These are phyloP conservation scores for Pammene aurita DNA, from an alignment of 2,888 invertebrate genomes.

Conservation along the genomic window DNA sequence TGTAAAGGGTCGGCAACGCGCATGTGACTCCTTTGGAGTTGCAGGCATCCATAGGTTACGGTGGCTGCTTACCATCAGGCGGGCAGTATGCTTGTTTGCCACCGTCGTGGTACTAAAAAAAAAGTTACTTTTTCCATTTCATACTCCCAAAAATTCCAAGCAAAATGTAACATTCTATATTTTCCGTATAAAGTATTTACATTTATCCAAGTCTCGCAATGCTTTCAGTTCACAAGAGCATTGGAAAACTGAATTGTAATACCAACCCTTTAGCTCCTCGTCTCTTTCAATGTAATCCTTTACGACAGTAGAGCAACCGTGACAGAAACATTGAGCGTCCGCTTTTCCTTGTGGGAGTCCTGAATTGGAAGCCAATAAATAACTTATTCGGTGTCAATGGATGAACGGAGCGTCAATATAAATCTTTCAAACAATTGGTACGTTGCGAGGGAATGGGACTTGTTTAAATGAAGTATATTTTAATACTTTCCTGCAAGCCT, in stretches of 20 bases:
- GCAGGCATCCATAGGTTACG: too few relatives aligned
- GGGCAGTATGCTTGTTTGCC: too few relatives aligned
- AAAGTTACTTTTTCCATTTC: too few relatives aligned
- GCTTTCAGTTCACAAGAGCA: conserved; percentile 10
- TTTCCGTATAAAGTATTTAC: conserved; percentile 14
- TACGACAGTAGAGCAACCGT: neutral
- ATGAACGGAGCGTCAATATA: conserved; percentile 32
- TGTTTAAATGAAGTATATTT: conserved; percentile 10
- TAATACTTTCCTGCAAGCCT: too few relatives aligned
- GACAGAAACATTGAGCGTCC: conserved; percentile 20
- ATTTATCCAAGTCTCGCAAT: conserved; percentile 3
- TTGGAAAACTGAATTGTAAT: conserved; percentile 6
- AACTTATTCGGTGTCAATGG: conserved; percentile 34
- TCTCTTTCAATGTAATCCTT: conserved; percentile 7
- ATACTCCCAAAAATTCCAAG: too few relatives aligned
- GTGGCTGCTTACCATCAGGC: too few relatives aligned
- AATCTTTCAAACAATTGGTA: conserved; percentile 39
- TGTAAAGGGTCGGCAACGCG: too few relatives aligned
- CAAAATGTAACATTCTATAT: conserved; percentile 1
- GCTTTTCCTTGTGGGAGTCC: neutral
- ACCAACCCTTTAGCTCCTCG: neutral
- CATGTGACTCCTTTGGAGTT: too few relatives aligned
- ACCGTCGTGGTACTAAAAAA: too few relatives aligned
- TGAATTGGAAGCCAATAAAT: conserved; percentile 34
- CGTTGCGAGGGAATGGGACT: conserved; percentile 3